These are phyloP conservation scores for Eulithis testata DNA, from an alignment of 2,888 invertebrate species.

Conservation along the genomic window DNA sequence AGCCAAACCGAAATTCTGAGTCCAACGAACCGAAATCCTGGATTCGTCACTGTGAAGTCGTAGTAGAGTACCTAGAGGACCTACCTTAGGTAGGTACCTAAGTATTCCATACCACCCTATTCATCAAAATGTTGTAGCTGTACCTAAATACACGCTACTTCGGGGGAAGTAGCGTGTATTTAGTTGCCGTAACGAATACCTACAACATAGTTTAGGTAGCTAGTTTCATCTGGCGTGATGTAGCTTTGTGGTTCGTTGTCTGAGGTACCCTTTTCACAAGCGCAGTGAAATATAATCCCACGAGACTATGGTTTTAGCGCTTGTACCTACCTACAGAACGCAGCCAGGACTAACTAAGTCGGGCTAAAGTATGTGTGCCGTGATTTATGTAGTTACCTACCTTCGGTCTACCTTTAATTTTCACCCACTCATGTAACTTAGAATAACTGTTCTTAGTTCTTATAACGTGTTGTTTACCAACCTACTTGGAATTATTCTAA, in stretches of 20 bases:
- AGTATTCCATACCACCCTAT: too few relatives aligned
- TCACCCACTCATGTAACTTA: too few relatives aligned
- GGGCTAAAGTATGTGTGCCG: slow-evolving; percentile 8
- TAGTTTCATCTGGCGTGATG: slow-evolving; percentile 17
- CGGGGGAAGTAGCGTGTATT: not conserved
- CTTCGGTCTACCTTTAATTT: not conserved
- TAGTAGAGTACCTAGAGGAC: too few relatives aligned
- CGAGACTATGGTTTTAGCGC: slow-evolving; percentile 47
- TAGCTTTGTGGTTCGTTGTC: slow-evolving; percentile 11
- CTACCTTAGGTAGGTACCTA: too few relatives aligned
- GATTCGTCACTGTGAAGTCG: too few relatives aligned
- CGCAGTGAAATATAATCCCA: slow-evolving; percentile 49
- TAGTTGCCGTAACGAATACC: slow-evolving; percentile 5
- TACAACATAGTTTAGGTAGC: slow-evolving; percentile 2
- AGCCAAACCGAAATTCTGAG: too few relatives aligned
- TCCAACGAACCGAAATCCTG: too few relatives aligned
- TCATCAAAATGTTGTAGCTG: too few relatives aligned
- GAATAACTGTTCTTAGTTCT: too few relatives aligned
- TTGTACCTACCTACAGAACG: slow-evolving; percentile 38
- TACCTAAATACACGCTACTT: not conserved
- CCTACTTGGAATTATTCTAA: too few relatives aligned
- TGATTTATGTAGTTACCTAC: slow-evolving; percentile 1
- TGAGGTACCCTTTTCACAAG: slow-evolving; percentile 27
- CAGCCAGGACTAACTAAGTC: slow-evolving; percentile 52
- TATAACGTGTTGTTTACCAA: too few relatives aligned